phyloP scores from a whole-genome alignment of 2,113 vertebrate species.

The Equus przewalskii region DNA sequence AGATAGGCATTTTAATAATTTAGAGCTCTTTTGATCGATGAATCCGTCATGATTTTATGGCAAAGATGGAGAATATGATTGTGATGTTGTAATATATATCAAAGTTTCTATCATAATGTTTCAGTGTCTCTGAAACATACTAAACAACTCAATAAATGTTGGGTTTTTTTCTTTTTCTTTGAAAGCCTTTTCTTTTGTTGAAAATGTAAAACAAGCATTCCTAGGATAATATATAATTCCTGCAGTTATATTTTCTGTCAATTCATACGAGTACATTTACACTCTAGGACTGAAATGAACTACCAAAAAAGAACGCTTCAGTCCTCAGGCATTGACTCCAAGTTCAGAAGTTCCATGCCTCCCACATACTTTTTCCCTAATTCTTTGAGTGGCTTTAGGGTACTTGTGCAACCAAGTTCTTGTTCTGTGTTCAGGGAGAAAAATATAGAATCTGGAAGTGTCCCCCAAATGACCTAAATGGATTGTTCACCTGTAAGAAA shows the following conservation, averaged over 20 bases:
- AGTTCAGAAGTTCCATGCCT: background rate
- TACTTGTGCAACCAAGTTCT: background rate
- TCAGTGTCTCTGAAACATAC: background rate
- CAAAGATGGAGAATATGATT: constrained; percentile 47
- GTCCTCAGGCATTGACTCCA: background rate
- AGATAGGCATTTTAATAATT: constrained; percentile 66
- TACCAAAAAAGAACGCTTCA: background rate
- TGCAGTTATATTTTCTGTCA: constrained; percentile 9
- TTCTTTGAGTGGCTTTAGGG: background rate
- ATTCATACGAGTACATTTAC: constrained; percentile 29
- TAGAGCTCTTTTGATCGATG: background rate
- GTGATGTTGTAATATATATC: background rate
- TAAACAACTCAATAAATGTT: background rate
- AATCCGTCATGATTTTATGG: background rate
- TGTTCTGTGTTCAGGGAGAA: background rate
- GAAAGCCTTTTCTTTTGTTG: background rate
- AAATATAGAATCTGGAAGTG: background rate
- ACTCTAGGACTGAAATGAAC: background rate
- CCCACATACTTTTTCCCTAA: background rate
- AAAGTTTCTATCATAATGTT: constrained; percentile 12
- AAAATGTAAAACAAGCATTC: constrained; percentile 13
- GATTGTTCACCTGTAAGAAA: constrained; percentile 8
- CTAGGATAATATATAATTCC: background rate
- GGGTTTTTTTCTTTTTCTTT: constrained; percentile 24
- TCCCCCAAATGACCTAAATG: background rate